phyloP scores from a whole-genome alignment of 1,140 invertebrate species.

The Eueides isabella region DNA sequence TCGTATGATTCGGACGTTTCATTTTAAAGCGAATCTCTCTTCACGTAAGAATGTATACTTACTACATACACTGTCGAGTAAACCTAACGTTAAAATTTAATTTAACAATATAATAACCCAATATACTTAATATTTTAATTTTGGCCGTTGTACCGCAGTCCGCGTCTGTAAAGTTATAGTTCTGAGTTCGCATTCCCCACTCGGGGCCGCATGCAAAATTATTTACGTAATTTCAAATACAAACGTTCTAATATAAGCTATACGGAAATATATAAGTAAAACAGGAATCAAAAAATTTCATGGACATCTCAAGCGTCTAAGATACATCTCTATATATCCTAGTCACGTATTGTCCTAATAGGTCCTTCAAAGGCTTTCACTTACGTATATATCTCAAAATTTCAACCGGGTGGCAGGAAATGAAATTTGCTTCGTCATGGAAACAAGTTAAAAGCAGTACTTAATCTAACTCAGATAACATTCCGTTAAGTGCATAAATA shows the following conservation, averaged over 20 bases:
- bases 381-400: conserved; percentile 10
- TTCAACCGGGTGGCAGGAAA: conserved; percentile 9
- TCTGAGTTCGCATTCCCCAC: too few species aligned
- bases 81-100: too few species aligned
- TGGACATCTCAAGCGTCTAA: not conserved
- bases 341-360: conserved; percentile 18
- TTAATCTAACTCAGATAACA: not conserved
- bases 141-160: too few species aligned
- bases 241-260: too few species aligned
- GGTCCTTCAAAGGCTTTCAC: not conserved
- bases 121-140: too few species aligned
- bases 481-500: not conserved
- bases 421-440: not conserved
- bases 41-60: not conserved
- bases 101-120: too few species aligned
- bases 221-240: too few species aligned
- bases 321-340: not conserved
- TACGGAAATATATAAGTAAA: too few species aligned
- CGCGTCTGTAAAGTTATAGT: too few species aligned
- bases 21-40: not conserved
- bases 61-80: too few species aligned
- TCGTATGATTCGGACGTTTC: conserved; percentile 4
- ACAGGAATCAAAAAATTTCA: not conserved
- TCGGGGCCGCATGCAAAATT: too few species aligned
- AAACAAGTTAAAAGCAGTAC: not conserved